Evolutionary conservation across 2,113 vertebrate species (phyloP).

Genomic region (Puntigrus tetrazona): DNA sequence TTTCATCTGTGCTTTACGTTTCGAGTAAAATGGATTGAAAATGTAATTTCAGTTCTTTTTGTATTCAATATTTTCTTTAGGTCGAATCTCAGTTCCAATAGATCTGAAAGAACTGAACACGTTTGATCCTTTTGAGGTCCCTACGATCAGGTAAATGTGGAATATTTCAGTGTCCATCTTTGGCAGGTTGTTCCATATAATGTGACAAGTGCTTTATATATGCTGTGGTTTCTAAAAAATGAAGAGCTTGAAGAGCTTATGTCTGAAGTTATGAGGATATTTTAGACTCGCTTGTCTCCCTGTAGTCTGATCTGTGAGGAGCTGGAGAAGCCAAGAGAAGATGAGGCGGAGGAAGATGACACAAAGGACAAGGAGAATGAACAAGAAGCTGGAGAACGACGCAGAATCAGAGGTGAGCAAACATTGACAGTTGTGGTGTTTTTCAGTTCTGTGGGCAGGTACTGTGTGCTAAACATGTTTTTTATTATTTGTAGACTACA

Average conservation of each 20-base stretch:
- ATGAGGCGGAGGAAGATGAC: conserved; percentile 67
- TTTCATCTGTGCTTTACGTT: background rate
- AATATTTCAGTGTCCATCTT: background rate
- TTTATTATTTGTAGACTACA: conserved; percentile 81
- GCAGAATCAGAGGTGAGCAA: conserved; percentile 77
- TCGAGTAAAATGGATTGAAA: background rate
- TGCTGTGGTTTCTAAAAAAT: background rate
- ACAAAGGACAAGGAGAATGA: conserved; percentile 70
- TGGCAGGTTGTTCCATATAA: background rate
- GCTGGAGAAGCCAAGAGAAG: conserved; percentile 74
- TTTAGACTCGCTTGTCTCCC: background rate
- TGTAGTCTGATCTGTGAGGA: conserved; percentile 85
- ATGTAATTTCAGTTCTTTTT: background rate
- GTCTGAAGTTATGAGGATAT: background rate
- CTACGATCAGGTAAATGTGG: conserved; percentile 84
- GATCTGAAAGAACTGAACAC: conserved; percentile 82
- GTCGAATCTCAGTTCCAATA: conserved; percentile 92
- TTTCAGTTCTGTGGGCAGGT: background rate
- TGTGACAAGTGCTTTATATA: background rate
- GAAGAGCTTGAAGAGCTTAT: background rate
- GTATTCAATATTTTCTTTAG: conserved; percentile 62
- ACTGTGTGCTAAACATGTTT: background rate
- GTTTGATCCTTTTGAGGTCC: conserved; percentile 91
- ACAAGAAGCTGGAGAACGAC: conserved; percentile 72
- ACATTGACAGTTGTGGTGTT: background rate